These are phyloP conservation scores for Spodoptera exigua DNA, from an alignment of 2,888 invertebrate species.

Conservation along the genomic window DNA sequence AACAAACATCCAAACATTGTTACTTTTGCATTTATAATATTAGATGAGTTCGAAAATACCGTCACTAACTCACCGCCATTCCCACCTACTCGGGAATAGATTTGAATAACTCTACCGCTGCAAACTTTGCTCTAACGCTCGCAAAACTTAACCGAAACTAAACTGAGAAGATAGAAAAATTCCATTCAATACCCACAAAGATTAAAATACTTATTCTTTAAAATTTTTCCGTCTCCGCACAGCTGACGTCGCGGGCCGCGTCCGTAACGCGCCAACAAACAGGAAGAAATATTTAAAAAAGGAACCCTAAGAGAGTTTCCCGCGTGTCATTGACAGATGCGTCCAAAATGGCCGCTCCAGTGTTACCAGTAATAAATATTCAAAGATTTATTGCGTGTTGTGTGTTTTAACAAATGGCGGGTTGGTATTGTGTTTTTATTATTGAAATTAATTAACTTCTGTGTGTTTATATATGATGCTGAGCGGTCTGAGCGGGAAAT, in stretches of 20 bases:
- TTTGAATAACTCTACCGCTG: no score
- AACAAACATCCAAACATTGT: no score
- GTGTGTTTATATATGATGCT: constrained; percentile 16
- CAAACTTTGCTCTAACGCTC: no score
- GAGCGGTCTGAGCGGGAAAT: constrained; percentile 23
- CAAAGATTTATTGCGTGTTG: constrained; percentile 53
- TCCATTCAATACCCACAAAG: constrained; percentile 13
- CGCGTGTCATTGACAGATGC: constrained; percentile 72
- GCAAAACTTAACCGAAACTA: background rate
- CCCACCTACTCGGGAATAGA: no score
- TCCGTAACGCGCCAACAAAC: constrained; percentile 48
- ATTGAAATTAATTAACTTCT: constrained; percentile 43
- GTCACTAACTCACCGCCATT: no score
- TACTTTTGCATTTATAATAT: no score
- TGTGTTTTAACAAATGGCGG: constrained; percentile 51
- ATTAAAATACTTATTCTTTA: constrained; percentile 26
- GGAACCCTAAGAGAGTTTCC: constrained; percentile 63
- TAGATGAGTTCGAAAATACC: no score
- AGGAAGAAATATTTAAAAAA: constrained; percentile 68
- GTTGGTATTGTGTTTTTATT: constrained; percentile 42
- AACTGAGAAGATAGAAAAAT: background rate
- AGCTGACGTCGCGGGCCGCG: constrained; percentile 44
- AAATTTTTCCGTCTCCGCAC: constrained; percentile 23
- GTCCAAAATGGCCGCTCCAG: constrained; percentile 65
- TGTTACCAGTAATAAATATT: constrained; percentile 63